These are phyloP conservation scores for Pediacus dermestoides DNA, from an alignment of 2,888 invertebrate genomes.

Conservation along the genomic window DNA sequence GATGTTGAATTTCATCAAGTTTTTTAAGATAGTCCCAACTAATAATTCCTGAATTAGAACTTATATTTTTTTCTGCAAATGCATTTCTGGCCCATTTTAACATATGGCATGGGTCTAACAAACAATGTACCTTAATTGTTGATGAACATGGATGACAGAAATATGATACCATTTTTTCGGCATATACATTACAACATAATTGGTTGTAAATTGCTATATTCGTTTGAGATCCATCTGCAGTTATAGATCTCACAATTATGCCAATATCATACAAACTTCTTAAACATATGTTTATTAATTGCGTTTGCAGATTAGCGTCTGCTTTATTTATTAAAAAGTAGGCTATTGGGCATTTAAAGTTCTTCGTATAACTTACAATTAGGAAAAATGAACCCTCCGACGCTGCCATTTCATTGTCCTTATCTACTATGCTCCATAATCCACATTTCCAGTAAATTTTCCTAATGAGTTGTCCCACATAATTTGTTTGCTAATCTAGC, in stretches of 20 bases:
- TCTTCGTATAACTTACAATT: conserved; percentile 18
- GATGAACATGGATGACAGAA: conserved; percentile 18
- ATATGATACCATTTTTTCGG: conserved; percentile 13
- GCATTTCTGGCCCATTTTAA: conserved; percentile 20
- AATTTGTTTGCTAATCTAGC: conserved; percentile 15
- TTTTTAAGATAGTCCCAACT: conserved; percentile 7
- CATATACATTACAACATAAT: conserved; percentile 16
- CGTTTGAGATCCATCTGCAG: conserved; percentile 21
- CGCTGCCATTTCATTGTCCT: conserved; percentile 19
- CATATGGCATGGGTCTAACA: conserved; percentile 24
- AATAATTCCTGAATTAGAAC: conserved; percentile 9
- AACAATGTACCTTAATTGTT: conserved; percentile 16
- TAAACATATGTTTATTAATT: conserved; percentile 17
- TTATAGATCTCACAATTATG: conserved; percentile 21
- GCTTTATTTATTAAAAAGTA: conserved; percentile 26
- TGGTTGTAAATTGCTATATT: conserved; percentile 22
- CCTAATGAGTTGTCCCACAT: conserved; percentile 13
- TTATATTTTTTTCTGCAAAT: conserved; percentile 20
- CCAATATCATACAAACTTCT: conserved; percentile 20
- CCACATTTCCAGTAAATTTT: conserved; percentile 18
- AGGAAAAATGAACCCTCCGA: conserved; percentile 19
- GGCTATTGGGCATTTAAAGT: conserved; percentile 26
- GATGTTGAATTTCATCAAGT: conserved; percentile 6
- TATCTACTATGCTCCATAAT: conserved; percentile 19
- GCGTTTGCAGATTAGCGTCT: conserved; percentile 19